Evolutionary conservation across 2,888 invertebrate genomes (phyloP).

Genomic region (Polydrusus pterygomalis): DNA sequence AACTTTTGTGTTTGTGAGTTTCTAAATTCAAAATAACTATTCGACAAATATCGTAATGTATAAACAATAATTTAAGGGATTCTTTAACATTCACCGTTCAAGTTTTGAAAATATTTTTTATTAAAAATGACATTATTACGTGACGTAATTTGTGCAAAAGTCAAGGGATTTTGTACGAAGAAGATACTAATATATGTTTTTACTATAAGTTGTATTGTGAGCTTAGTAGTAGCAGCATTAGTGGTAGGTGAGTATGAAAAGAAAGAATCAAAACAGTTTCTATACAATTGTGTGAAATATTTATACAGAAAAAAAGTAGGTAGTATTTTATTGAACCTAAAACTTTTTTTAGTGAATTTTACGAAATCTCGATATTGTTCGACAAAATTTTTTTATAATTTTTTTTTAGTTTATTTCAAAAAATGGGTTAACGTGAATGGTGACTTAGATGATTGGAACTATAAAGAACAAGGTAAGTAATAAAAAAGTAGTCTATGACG

Average conservation of each 20-base stretch:
- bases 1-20: too few relatives aligned
- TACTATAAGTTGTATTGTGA: background rate
- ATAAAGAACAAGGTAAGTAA: conserved; percentile 25
- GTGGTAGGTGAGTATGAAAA: conserved; percentile 11
- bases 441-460: conserved; percentile 7
- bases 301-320: too few relatives aligned
- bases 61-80: too few relatives aligned
- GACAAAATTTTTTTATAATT: too few relatives aligned
- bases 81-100: background rate
- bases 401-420: background rate
- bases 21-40: too few relatives aligned
- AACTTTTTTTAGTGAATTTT: too few relatives aligned
- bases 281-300: too few relatives aligned
- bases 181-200: conserved; percentile 6
- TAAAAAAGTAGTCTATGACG: too few relatives aligned
- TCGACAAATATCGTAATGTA: too few relatives aligned
- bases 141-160: background rate
- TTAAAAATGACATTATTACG: background rate
- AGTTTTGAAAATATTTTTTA: background rate
- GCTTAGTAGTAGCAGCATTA: conserved; percentile 7
- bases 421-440: background rate
- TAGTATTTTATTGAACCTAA: too few relatives aligned
- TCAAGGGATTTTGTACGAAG: background rate
- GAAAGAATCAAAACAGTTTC: too few relatives aligned
- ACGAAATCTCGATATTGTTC: too few relatives aligned